Evolutionary conservation across 2,888 invertebrate genomes (phyloP).

Genomic region (Eumerus sabulonum): DNA sequence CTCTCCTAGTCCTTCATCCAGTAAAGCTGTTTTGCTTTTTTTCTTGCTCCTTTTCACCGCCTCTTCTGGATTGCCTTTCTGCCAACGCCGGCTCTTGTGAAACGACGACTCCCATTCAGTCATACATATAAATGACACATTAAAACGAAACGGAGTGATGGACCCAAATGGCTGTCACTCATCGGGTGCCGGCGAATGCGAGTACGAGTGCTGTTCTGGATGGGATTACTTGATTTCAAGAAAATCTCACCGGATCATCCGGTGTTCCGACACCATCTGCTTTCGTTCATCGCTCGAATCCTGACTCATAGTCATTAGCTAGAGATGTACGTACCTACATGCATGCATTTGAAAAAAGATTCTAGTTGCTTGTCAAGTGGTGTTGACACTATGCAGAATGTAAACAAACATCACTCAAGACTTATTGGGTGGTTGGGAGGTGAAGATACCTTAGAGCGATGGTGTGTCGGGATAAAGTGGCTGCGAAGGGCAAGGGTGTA

Average conservation of each 20-base stretch:
- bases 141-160: slow-evolving; percentile 44
- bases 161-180: slow-evolving; percentile 3
- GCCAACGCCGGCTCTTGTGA: background rate
- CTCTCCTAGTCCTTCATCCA: background rate
- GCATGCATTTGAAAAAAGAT: slow-evolving; percentile 17
- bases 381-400: slow-evolving; percentile 35
- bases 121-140: slow-evolving; percentile 60
- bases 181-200: background rate
- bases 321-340: too few relatives aligned
- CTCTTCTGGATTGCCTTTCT: background rate
- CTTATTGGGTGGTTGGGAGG: background rate
- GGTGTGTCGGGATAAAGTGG: slow-evolving; percentile 12
- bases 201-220: background rate
- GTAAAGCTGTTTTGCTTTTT: background rate
- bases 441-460: background rate
- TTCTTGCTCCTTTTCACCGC: slow-evolving; percentile 13
- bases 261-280: too few relatives aligned
- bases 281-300: too few relatives aligned
- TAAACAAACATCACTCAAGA: slow-evolving; percentile 49
- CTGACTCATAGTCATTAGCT: too few relatives aligned
- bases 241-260: slow-evolving; percentile 8
- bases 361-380: slow-evolving; percentile 11
- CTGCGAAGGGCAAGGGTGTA: slow-evolving; percentile 59
- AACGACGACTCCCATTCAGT: slow-evolving; percentile 36
- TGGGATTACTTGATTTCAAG: slow-evolving; percentile 26